Base-by-base conservation (phyloP, 2,113 vertebrate species). In the Agelaius tricolor region DNA sequence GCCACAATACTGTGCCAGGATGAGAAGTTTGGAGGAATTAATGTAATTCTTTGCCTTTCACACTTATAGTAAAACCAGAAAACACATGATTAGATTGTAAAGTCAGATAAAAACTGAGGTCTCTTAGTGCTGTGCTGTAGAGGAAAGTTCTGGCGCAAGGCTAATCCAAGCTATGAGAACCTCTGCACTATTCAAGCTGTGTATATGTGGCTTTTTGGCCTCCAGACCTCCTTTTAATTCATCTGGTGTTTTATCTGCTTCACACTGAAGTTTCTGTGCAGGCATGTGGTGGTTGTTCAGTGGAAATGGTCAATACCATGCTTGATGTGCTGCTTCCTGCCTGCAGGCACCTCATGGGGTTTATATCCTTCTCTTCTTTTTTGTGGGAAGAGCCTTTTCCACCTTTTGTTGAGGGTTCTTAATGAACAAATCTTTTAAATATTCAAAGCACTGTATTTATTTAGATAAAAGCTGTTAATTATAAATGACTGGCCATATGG, bases 381-480 rank as follows among this genome's bases (percentile, higher is more conserved):
- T 84, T 89, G 55, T 84, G 73, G 26, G 61, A 87, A 68, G 30
- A 82, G 65, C 37, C 24, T 31, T 86, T 55, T 78, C 76, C 15
- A 44, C 84, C 91, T 96, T 93, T 63, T 72, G 33, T 74, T 72
- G 43, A 93, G 46, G 30, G 19, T 37, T 76, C 19, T 65, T 96
- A 84, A 55, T 86, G 43, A 72, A n/a, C 15, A 61, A 46, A 41
- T 47, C 49, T 95, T 79, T 94, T 96, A 79, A 77, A 97, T 97
- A 84, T 97, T 96, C 90, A 94, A 83, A 90, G 77, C 47, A 44
- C 78, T 97, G 61, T 92, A 93, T 97, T 96, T 97, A 96, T 95
- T 96, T 96, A 96, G 94, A 93, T 95, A 90, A 95, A 97, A 96
- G 79, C 80, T 92, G 87, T 97, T 97, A 97, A 98, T 98, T 97